Percentiles rank a stretch among this genome's conserved stretches.
These are phyloP conservation scores for Neosilurus hyrtlii DNA, from an alignment of 2,797 vertebrate species.

Conservation along the genomic window DNA sequence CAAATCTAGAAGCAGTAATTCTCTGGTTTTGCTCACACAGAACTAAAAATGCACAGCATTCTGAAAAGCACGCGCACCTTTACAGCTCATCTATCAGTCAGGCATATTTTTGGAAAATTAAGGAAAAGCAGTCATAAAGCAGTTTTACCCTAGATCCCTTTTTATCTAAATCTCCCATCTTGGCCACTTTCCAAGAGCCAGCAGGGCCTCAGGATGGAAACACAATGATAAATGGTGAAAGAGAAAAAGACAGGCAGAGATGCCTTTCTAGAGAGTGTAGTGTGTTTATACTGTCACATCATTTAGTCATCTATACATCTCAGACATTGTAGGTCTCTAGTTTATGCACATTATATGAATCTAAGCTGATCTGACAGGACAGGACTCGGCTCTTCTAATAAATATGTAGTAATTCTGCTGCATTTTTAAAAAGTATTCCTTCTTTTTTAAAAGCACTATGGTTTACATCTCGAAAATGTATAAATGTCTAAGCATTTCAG, in stretches of 20 bases:
- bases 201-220: conserved; percentile 1
- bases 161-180: conserved; percentile 1
- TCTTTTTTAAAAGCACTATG: too few species aligned
- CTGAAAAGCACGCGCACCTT: not conserved
- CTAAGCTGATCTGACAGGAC: not conserved
- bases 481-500: too few species aligned
- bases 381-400: not conserved
- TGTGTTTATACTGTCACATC: conserved; percentile 3
- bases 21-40: not conserved
- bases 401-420: not conserved
- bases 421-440: not conserved
- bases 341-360: not conserved
- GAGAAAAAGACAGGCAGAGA: not conserved
- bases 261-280: not conserved
- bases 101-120: not conserved
- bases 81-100: not conserved
- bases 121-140: not conserved
- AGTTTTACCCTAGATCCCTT: not conserved
- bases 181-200: not conserved
- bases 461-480: too few species aligned
- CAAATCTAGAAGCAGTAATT: not conserved
- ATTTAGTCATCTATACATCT: not conserved
- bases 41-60: not conserved
- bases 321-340: not conserved
- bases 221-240: not conserved